Base-by-base conservation (phyloP, 1,140 invertebrate genomes). In the Scylla paramamosain region DNA sequence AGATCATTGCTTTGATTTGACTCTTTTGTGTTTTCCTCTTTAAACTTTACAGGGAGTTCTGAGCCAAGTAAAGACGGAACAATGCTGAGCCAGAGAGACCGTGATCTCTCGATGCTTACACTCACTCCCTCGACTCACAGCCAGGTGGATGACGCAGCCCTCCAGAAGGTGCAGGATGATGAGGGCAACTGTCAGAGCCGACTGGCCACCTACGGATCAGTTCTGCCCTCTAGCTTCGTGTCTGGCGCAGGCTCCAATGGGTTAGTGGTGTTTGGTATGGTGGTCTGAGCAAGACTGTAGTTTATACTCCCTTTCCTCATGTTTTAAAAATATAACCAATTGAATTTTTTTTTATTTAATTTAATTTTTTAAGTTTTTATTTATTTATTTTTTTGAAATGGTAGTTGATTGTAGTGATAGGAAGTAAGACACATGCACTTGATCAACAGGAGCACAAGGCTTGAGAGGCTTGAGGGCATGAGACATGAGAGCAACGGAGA, bases 41-140 rank as follows among this genome's bases (percentile, higher is more conserved):
- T 77, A 6, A 25, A 25, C 67, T 20, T 77, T 32, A 0, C 31
- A 45, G 86, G 6, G n/a, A 45, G 86, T 46, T 92, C 39, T 91
- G 89, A 94, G 31, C 25, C 87, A 45, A 67, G 82, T 46, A 93
- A 90, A 48, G 39, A 93, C 20, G 95, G 95, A 52, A 96, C 94
- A 28, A 39, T 39, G 39, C 52, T 95, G 29, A 84, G 92, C 39
- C 95, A 96, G 94, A 94, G 95, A 48, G 95, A 96, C 83, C 92
- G 95, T n/a, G 95, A 95, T 25, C 91, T 96, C 52, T 95, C 95
- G 16, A 96, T 94, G 14, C 39, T 96, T 0, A 96, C 95, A 10
- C n/a, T 96, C 12, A 93, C 59, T 52, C 94, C 92, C 31, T 95
- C 94, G 25, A 93, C 92, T 39, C 46, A 91, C 25, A 67, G 45